Base-by-base conservation (phyloP, 64 coral and sea anemone species). In the Porites lutea region DNA sequence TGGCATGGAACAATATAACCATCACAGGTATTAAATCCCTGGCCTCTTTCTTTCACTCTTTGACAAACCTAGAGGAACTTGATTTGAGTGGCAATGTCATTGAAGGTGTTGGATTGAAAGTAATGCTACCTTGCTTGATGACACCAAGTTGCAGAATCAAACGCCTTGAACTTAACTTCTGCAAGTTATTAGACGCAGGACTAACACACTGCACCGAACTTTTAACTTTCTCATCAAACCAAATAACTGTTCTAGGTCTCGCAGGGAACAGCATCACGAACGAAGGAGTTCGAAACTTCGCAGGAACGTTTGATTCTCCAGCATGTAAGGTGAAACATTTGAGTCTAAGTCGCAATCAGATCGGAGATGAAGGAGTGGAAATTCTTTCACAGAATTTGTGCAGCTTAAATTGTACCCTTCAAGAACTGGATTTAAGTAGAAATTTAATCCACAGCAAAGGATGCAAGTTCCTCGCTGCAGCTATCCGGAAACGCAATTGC, bases 371-470 rank as follows among this genome's bases (percentile, higher is more conserved):
- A 2, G 73, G 73, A 76, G 73, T 76, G 18, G 73, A 76, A 8
- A 48, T 6, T 44, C 73, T 76, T 76, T 76, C 73, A 50, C 46
- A 18, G 16, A 76, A 48, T 9, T 18, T 76, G 73, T 8, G 73
- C 19, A 76, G 47, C 15, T 48, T 15, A 76, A 76, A 76, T 48
- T 76, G 73, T 14, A 7, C 2, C 45, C 73, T 76, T 9, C 73
- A 50, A 76, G 73, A 76, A 76, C 73, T 76, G 47, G 73, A 76
- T 76, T 76, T 76, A 48, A 76, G 73, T 51, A 15, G 48, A 4
- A 76, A 76, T 76, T 15, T 49, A 51, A 76, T 76, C 48, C 13
- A 51, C 7, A 50, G 45, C 45, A 51, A 76, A 16, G 73, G 73
- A 13, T 76, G 73, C 73, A 76, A 76, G 48, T 18, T 5, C 51